Percentiles rank a stretch among this genome's conserved stretches.
phyloP scores from a whole-genome alignment of 2,888 invertebrate species.

The Sphaerolaimus hirsutus region DNA sequence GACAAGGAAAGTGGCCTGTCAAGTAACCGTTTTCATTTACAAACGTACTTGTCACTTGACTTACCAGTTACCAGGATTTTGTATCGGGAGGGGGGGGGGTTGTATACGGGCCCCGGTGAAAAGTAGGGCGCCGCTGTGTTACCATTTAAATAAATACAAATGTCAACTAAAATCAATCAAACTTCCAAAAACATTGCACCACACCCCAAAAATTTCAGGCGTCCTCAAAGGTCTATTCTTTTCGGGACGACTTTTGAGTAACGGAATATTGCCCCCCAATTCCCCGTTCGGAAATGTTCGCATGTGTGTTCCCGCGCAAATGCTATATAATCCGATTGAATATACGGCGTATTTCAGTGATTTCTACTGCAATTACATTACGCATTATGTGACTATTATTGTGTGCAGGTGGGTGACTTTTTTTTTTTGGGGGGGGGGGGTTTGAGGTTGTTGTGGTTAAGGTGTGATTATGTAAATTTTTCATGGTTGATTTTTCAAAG shows the following conservation, averaged over 20 bases:
- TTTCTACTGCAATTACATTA: constrained; percentile 23
- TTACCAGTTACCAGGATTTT: too few species aligned
- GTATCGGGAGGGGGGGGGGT: too few species aligned
- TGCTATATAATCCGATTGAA: constrained; percentile 9
- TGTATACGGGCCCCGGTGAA: too few species aligned
- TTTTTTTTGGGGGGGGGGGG: neutral
- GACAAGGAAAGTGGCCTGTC: too few species aligned
- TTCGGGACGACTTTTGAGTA: constrained; percentile 16
- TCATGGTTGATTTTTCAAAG: neutral
- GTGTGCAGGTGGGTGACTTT: constrained; percentile 9
- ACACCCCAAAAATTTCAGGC: neutral
- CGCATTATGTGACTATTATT: constrained; percentile 24
- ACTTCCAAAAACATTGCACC: neutral
- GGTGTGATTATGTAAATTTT: neutral
- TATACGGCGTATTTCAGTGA: constrained; percentile 9
- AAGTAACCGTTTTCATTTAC: too few species aligned
- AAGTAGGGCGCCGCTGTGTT: too few species aligned
- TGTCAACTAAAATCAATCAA: neutral
- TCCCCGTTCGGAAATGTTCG: constrained; percentile 19
- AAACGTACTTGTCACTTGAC: too few species aligned
- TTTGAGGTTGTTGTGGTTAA: neutral
- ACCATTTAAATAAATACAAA: too few species aligned
- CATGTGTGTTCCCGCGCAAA: constrained; percentile 11
- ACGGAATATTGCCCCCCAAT: constrained; percentile 11
- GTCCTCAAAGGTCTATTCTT: constrained; percentile 21